Evolutionary conservation across 2,888 invertebrate genomes (phyloP), one percentile per base, ranked within the genome.

Genomic region (Falcaria lacertinaria): DNA sequence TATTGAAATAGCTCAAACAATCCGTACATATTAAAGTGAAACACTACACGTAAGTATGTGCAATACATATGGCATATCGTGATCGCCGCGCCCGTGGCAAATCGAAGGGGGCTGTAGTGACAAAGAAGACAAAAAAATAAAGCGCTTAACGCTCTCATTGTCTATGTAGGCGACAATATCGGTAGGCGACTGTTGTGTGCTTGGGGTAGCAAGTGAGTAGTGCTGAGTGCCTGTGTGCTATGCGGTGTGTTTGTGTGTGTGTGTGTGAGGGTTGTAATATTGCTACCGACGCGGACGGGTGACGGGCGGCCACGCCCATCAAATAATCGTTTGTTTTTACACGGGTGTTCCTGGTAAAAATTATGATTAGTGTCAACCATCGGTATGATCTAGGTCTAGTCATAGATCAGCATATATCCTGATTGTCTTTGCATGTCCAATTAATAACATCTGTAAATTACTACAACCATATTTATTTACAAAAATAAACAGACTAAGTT

Each of bases 121-220:
- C 74, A 83, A 81, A 79, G 71, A 67, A 72, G 67, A 79, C 72
- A 81, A 85, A 82, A 76, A 87, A 79, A 65, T 84, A 85, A 87
- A 84, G 79, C 81, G 85, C 83, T 88, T 86, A 83, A 57, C 63
- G 65, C 62, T 68, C 57, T 69, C 70, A 81, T 83, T 86, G 81
- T 84, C 73, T 75, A 68, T 70, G 71, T 60, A 64, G 53, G 65
- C 63, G 64, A 74, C 72, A 69, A 66, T 69, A 63, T 70, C 60
- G 60, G 55, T 66, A 50, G 57, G 48, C 58, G 62, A 62, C 57
- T 51, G 52, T 50, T 54, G 65, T 64, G 54, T 52, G 59, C 50
- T 58, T 69, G 64, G 80, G 77, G 78, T 70, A 64, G 69, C 65
- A 64, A 68, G 71, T 73, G 66, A 65, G 61, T 53, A 54, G 45